Evolutionary conservation across 1,140 invertebrate genomes (phyloP).

Genomic region (honey bee (Apis mellifera)): DNA sequence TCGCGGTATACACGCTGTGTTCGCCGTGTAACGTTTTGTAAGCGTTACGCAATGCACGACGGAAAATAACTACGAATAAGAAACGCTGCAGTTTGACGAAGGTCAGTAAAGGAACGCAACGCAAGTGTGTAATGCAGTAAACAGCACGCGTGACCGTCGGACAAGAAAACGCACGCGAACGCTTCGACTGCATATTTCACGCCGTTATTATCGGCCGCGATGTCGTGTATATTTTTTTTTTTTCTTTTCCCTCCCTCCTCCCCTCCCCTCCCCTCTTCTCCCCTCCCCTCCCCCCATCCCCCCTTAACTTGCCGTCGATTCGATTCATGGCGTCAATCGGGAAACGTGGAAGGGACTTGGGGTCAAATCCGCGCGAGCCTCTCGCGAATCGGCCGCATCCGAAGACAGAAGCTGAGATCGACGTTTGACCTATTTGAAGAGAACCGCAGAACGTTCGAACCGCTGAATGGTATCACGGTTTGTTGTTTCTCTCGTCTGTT

Average conservation of each 20-base stretch:
- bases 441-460: slow-evolving; percentile 41
- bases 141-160: slow-evolving; percentile 13
- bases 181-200: slow-evolving; percentile 25
- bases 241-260: neutral
- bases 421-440: slow-evolving; percentile 57
- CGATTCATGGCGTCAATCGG: slow-evolving; percentile 37
- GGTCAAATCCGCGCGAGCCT: slow-evolving; percentile 24
- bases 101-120: slow-evolving; percentile 38
- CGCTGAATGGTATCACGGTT: neutral
- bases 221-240: neutral
- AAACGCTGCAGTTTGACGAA: slow-evolving; percentile 42
- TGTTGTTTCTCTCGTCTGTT: neutral
- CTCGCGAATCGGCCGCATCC: neutral
- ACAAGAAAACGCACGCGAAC: slow-evolving; percentile 34
- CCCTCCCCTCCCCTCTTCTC: too few species aligned
- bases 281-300: neutral
- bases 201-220: slow-evolving; percentile 18
- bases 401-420: slow-evolving; percentile 44
- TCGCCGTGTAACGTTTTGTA: slow-evolving; percentile 1
- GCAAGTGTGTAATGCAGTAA: slow-evolving; percentile 12
- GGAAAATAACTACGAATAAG: slow-evolving; percentile 34
- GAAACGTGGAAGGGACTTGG: slow-evolving; percentile 51
- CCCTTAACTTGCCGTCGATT: slow-evolving; percentile 45
- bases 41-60: slow-evolving; percentile 33
- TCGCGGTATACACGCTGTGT: neutral